Percentiles rank a stretch among this genome's conserved stretches.
Evolutionary conservation across 2,113 vertebrate genomes (phyloP).

Genomic region (Centropus bengalensis): DNA sequence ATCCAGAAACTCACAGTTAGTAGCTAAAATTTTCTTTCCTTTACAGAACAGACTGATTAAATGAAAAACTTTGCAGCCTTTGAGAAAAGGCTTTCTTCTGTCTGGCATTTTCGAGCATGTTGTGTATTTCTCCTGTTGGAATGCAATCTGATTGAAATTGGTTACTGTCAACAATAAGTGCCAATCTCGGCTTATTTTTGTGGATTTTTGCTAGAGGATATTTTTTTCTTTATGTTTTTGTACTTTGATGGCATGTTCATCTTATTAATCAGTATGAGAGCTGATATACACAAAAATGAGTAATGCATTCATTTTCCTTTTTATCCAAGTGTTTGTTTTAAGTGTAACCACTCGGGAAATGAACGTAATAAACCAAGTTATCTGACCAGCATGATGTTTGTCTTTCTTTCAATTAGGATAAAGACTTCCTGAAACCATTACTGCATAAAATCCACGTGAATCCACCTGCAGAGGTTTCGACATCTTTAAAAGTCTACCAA

Average conservation of each 20-base stretch:
- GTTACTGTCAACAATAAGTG: background rate
- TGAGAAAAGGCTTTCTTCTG: background rate
- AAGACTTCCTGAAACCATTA: constrained; percentile 97
- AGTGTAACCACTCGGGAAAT: constrained; percentile 4
- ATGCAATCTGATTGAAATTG: background rate
- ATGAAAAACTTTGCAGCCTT: background rate
- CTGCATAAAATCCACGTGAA: constrained; percentile 98
- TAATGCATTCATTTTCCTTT: background rate
- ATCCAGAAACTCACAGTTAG: constrained; percentile 97
- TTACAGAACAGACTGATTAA: background rate
- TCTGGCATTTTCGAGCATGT: background rate
- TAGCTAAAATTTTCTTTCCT: constrained; percentile 22
- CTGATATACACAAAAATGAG: background rate
- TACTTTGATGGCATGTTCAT: background rate
- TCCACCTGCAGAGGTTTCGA: constrained; percentile 95
- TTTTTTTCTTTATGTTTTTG: background rate
- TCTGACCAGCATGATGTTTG: constrained; percentile 6
- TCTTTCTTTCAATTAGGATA: constrained; percentile 84
- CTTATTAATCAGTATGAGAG: background rate
- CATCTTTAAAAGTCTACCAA: constrained; percentile 97
- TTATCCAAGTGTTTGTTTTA: background rate
- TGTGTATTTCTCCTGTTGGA: background rate
- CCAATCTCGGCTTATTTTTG: background rate
- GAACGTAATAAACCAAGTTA: constrained; percentile 17
- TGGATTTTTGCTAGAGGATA: background rate